Conservation (phyloP, 2,113 vertebrate species). For the Urocynchramus pylzowi region DNA sequence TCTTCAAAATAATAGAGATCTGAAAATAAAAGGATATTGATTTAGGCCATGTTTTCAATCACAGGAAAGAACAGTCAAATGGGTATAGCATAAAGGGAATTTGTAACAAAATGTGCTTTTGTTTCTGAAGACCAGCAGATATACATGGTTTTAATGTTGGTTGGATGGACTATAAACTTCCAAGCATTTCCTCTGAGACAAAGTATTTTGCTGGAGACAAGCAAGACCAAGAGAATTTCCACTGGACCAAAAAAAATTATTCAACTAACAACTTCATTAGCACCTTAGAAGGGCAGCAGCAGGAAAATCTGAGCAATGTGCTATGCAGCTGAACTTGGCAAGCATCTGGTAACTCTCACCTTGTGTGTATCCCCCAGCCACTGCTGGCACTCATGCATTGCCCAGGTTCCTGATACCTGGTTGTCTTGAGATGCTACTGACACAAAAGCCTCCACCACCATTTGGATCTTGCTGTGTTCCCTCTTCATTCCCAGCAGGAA, state of each 20-base stretch:
- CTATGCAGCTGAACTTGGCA: neutral
- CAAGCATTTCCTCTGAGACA: neutral
- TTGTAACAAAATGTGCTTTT: slow-evolving; percentile 1
- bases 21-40: slow-evolving; percentile 47
- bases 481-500: neutral
- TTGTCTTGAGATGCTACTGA: neutral
- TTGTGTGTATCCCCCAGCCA: neutral
- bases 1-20: slow-evolving; percentile 31
- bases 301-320: neutral
- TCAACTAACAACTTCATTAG: neutral
- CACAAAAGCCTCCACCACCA: neutral
- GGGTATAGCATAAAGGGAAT: neutral
- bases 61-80: slow-evolving; percentile 7
- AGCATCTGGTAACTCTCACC: neutral
- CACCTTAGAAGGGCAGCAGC: neutral
- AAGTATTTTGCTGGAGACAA: neutral
- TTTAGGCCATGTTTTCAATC: slow-evolving; percentile 13
- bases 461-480: neutral
- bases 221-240: neutral
- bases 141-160: neutral
- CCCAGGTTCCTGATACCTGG: neutral
- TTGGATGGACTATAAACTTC: neutral
- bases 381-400: fast-evolving
- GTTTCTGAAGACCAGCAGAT: neutral
- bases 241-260: neutral